These are phyloP conservation scores for Hermetia illucens DNA, from an alignment of 1,140 invertebrate species.

Conservation along the genomic window DNA sequence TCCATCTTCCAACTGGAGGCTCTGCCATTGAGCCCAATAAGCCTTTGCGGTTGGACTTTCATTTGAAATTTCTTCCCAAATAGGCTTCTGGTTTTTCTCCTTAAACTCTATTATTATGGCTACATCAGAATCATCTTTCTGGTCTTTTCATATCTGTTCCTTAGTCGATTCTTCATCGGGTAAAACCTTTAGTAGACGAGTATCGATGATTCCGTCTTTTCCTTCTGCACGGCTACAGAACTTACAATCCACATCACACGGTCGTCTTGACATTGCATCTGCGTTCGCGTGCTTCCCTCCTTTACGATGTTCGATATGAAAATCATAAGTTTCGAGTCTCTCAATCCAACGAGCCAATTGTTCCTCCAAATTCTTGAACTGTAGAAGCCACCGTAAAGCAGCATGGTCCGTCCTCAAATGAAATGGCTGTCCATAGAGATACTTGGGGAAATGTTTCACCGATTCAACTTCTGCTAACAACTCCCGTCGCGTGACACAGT, in stretches of 20 bases:
- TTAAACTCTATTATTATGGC: too few species aligned
- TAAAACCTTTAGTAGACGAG: too few species aligned
- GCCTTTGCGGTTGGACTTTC: too few species aligned
- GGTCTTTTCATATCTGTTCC: too few species aligned
- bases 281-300: slow-evolving; percentile 8
- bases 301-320: slow-evolving; percentile 11
- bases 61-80: too few species aligned
- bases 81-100: too few species aligned
- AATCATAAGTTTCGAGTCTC: slow-evolving; percentile 12
- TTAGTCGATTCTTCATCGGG: too few species aligned
- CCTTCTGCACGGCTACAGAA: too few species aligned
- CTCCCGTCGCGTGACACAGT: slow-evolving; percentile 13
- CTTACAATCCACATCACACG: slow-evolving; percentile 8
- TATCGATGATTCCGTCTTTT: too few species aligned
- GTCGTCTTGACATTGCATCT: slow-evolving; percentile 10
- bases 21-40: too few species aligned
- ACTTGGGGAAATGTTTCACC: slow-evolving; percentile 13
- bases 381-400: slow-evolving; percentile 12
- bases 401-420: slow-evolving; percentile 13
- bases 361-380: slow-evolving; percentile 15
- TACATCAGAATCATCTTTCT: too few species aligned
- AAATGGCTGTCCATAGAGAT: slow-evolving; percentile 11
- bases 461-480: slow-evolving; percentile 14
- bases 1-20: too few species aligned
- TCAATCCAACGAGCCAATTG: slow-evolving; percentile 15